These are phyloP conservation scores for Eucidaris tribuloides DNA, from an alignment of 35 echinoderm and acorn worm genomes.

Conservation along the genomic window DNA sequence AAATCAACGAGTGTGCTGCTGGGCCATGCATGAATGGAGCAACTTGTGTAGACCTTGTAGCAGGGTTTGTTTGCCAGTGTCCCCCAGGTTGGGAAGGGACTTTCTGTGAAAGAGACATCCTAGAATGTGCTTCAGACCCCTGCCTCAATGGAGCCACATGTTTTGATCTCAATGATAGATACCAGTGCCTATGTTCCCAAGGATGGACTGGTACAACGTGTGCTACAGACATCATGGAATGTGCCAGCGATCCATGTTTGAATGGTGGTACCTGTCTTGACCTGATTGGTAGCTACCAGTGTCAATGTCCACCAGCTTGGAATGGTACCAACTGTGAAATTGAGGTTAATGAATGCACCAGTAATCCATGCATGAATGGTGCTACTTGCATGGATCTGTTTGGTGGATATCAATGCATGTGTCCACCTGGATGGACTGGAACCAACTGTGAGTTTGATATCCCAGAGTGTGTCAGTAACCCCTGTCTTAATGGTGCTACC, in stretches of 20 bases:
- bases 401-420: conserved; percentile 47
- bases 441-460: conserved; percentile 55
- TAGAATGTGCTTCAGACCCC: conserved; percentile 21
- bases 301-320: background rate
- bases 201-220: background rate
- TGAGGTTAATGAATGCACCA: conserved; percentile 76
- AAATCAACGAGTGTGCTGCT: conserved; percentile 26
- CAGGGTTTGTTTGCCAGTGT: conserved; percentile 44
- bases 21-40: conserved; percentile 44
- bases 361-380: conserved; percentile 70
- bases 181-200: background rate
- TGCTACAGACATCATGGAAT: no score
- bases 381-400: conserved; percentile 50
- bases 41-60: conserved; percentile 36
- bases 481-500: conserved; percentile 47
- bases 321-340: background rate
- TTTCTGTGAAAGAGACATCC: conserved; percentile 40
- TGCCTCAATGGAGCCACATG: conserved; percentile 35
- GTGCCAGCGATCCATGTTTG: no score
- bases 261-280: no score
- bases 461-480: conserved; percentile 27
- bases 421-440: conserved; percentile 56
- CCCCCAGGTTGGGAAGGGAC: conserved; percentile 32
- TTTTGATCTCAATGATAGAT: background rate
- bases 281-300: background rate